Evolutionary conservation across 1,140 invertebrate genomes (phyloP).

Genomic region (Belonocnema kinseyi): DNA sequence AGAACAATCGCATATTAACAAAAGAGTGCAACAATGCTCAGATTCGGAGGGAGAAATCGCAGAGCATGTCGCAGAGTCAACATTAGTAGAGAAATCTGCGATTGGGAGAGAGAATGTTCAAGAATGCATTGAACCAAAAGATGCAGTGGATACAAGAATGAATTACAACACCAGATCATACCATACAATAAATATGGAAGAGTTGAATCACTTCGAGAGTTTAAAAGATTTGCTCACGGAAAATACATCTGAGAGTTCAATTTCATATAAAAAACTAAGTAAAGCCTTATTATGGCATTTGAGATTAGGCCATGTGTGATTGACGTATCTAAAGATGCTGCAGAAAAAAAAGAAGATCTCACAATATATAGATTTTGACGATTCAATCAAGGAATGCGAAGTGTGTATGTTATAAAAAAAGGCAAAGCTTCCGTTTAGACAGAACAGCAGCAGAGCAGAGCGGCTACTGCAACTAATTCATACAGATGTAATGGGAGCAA

Average conservation of each 20-base stretch:
- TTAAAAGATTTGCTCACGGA: conserved; percentile 39
- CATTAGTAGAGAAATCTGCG: too few relatives aligned
- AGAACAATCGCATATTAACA: too few relatives aligned
- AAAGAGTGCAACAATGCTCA: background rate
- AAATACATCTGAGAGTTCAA: conserved; percentile 26
- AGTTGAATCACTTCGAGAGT: conserved; percentile 30
- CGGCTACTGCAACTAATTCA: conserved; percentile 41
- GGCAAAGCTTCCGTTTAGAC: conserved; percentile 46
- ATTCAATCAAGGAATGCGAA: conserved; percentile 50
- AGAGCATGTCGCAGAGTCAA: conserved; percentile 15
- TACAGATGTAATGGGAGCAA: conserved; percentile 44
- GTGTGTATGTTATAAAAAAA: conserved; percentile 48
- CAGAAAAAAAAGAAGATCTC: conserved; percentile 46
- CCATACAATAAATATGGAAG: conserved; percentile 45
- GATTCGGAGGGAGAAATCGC: conserved; percentile 39
- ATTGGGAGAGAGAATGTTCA: conserved; percentile 50
- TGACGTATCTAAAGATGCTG: conserved; percentile 47
- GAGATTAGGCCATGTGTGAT: conserved; percentile 53
- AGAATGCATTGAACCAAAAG: conserved; percentile 34
- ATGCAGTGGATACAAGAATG: conserved; percentile 8
- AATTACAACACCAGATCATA: conserved; percentile 24
- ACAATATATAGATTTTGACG: conserved; percentile 49
- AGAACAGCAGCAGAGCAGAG: conserved; percentile 37
- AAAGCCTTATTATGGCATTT: conserved; percentile 52
- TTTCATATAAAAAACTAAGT: conserved; percentile 35